A percentile compares a stretch with the other conserved stretches of the same genome.
These are phyloP conservation scores for Gymnarchus niloticus DNA, from an alignment of 2,113 vertebrate species.

Conservation along the genomic window DNA sequence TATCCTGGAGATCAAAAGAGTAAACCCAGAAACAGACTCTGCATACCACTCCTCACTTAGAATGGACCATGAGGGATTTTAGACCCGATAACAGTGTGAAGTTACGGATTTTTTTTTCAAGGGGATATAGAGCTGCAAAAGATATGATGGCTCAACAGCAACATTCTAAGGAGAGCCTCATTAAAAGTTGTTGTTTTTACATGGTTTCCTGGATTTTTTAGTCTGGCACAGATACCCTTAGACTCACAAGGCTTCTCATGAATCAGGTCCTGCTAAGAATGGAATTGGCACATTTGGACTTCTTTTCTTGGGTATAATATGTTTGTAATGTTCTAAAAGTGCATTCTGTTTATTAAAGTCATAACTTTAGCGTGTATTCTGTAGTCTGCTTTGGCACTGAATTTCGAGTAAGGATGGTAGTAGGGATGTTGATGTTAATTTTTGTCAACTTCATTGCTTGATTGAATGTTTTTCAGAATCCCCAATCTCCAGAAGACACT, in stretches of 20 bases:
- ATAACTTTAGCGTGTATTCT: too few relatives aligned
- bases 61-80: not conserved
- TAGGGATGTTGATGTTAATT: too few relatives aligned
- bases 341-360: too few relatives aligned
- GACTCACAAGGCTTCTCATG: not conserved
- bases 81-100: not conserved
- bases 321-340: too few relatives aligned
- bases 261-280: not conserved
- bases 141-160: not conserved
- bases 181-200: not conserved
- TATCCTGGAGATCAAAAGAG: not conserved
- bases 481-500: not conserved
- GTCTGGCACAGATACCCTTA: not conserved
- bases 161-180: not conserved
- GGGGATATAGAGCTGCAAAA: not conserved
- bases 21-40: not conserved
- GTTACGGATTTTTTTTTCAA: not conserved
- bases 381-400: too few relatives aligned
- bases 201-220: not conserved
- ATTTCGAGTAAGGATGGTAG: too few relatives aligned
- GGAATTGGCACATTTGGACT: not conserved
- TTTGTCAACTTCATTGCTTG: too few relatives aligned
- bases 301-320: too few relatives aligned
- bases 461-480: not conserved
- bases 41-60: not conserved